Evolutionary conservation across 2,888 invertebrate species (phyloP).

Genomic region (Morpho deidamia): DNA sequence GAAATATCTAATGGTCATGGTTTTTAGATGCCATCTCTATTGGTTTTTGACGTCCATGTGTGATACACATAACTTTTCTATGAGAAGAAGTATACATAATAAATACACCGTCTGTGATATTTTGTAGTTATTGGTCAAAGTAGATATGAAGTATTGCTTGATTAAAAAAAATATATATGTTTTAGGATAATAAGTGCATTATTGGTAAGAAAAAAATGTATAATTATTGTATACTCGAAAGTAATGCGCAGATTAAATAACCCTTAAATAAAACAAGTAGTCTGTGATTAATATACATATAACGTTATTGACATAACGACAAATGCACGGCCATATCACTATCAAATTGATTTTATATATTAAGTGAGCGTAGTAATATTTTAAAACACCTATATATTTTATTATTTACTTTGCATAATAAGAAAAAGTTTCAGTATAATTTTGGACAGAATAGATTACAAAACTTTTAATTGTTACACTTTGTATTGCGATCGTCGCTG

Average conservation of each 20-base stretch:
- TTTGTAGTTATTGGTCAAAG: slow-evolving; percentile 76
- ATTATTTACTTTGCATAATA: slow-evolving; percentile 48
- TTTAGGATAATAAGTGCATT: slow-evolving; percentile 69
- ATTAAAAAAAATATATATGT: slow-evolving; percentile 70
- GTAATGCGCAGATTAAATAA: slow-evolving; percentile 47
- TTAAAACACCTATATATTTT: slow-evolving; percentile 31
- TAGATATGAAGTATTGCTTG: slow-evolving; percentile 75
- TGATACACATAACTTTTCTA: slow-evolving; percentile 76
- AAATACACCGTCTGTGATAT: slow-evolving; percentile 78
- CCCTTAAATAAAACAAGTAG: slow-evolving; percentile 59
- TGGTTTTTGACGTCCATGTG: slow-evolving; percentile 75
- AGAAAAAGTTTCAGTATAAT: background rate
- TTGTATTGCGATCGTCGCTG: too few relatives aligned
- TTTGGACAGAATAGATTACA: too few relatives aligned
- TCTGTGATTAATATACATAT: slow-evolving; percentile 75
- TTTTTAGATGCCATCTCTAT: slow-evolving; percentile 72
- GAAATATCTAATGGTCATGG: slow-evolving; percentile 57
- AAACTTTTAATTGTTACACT: too few relatives aligned
- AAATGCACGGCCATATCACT: slow-evolving; percentile 74
- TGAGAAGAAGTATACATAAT: slow-evolving; percentile 78
- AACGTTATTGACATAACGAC: slow-evolving; percentile 61
- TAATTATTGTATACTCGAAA: slow-evolving; percentile 64
- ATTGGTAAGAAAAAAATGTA: slow-evolving; percentile 68
- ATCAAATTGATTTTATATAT: slow-evolving; percentile 64
- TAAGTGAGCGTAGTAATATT: slow-evolving; percentile 45